A percentile compares a stretch with the other conserved stretches of the same genome.
phyloP scores from a whole-genome alignment of 2,113 vertebrate species.

The Caranx melampygus region DNA sequence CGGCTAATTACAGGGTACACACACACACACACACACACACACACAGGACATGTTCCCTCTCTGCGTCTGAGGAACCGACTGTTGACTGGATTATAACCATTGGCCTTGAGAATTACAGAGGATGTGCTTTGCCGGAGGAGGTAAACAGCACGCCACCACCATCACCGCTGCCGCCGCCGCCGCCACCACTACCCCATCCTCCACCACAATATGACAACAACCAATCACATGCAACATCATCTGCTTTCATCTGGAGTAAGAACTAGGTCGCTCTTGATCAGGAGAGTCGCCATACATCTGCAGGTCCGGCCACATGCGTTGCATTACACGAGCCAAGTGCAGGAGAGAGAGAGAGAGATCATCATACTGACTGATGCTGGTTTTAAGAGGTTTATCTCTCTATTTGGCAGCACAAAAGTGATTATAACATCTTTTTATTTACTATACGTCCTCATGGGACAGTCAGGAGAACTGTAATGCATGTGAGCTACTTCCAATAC shows the following conservation, averaged over 20 bases:
- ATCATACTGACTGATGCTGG: background rate
- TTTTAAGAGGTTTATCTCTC: slow-evolving; percentile 19
- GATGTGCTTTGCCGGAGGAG: slow-evolving; percentile 55
- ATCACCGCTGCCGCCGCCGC: background rate
- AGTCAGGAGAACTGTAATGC: background rate
- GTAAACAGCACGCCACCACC: slow-evolving; percentile 38
- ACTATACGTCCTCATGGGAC: background rate
- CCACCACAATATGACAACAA: slow-evolving; percentile 69
- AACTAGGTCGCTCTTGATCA: slow-evolving; percentile 68
- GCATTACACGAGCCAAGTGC: slow-evolving; percentile 20
- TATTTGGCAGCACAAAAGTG: slow-evolving; percentile 1
- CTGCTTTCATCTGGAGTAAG: slow-evolving; percentile 66
- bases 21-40: slow-evolving; percentile 23
- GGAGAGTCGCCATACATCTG: slow-evolving; percentile 66
- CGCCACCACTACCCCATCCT: slow-evolving; percentile 18
- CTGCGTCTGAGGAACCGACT: slow-evolving; percentile 47
- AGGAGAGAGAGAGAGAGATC: background rate
- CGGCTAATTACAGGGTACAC: slow-evolving; percentile 33
- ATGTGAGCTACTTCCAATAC: background rate
- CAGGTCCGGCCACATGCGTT: slow-evolving; percentile 48
- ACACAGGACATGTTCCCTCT: background rate
- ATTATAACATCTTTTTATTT: background rate
- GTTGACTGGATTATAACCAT: slow-evolving; percentile 62
- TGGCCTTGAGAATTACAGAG: slow-evolving; percentile 69
- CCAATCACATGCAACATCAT: slow-evolving; percentile 68